Evolutionary conservation across 2,888 invertebrate genomes (phyloP).

Genomic region (Melieria picta): DNA sequence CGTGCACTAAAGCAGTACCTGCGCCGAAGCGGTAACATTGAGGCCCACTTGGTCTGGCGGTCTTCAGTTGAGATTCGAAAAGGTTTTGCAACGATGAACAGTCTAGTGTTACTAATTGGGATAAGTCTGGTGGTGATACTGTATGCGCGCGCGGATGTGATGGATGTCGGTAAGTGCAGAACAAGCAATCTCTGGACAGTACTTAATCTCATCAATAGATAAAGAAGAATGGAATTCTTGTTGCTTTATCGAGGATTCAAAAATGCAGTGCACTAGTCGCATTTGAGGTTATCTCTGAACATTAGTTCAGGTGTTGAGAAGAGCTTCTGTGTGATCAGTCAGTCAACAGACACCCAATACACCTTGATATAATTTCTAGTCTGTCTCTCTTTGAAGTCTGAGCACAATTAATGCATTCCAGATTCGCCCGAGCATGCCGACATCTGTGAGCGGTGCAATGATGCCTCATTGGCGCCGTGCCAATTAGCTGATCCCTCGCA

Average conservation of each 20-base stretch:
- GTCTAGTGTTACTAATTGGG: slow-evolving; percentile 21
- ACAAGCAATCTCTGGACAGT: background rate
- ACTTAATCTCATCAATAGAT: too few species aligned
- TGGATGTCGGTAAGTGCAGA: slow-evolving; percentile 26
- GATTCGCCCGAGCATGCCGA: slow-evolving; percentile 4
- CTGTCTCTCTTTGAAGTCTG: too few species aligned
- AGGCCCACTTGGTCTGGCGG: too few species aligned
- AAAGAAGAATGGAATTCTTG: background rate
- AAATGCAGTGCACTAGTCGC: background rate
- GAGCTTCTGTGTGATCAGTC: too few species aligned
- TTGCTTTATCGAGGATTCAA: background rate
- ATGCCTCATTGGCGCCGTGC: slow-evolving; percentile 22
- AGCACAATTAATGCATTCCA: background rate
- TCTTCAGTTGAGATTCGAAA: too few species aligned
- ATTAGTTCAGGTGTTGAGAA: too few species aligned
- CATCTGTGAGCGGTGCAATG: slow-evolving; percentile 23
- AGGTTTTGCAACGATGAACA: slow-evolving; percentile 17
- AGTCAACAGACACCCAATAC: too few species aligned
- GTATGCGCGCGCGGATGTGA: slow-evolving; percentile 8
- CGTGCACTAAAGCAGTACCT: too few species aligned
- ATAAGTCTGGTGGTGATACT: slow-evolving; percentile 26
- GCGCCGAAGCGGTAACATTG: too few species aligned
- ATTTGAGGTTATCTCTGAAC: background rate
- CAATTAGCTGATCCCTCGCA: background rate
- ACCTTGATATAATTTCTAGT: too few species aligned